Percentiles rank a stretch among this genome's conserved stretches.
phyloP scores from a whole-genome alignment of 2,113 vertebrate genomes.

The Pygathrix nemaeus region DNA sequence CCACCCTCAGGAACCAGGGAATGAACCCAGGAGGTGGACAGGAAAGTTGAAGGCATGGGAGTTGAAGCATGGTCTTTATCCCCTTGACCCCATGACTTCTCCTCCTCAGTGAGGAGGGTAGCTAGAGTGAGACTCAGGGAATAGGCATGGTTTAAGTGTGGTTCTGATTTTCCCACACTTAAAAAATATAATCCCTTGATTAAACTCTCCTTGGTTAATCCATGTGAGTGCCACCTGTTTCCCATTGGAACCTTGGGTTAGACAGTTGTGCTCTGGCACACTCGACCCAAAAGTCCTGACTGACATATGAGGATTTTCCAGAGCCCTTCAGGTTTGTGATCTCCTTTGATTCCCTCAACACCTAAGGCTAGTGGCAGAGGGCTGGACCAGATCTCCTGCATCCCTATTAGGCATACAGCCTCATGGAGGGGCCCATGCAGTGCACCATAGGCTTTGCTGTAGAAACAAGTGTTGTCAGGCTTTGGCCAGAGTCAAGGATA shows the following conservation, averaged over 20 bases:
- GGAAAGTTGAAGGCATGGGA: neutral
- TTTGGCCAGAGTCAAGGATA: slow-evolving; percentile 30
- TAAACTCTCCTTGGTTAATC: neutral
- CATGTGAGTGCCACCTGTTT: neutral
- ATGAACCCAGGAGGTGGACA: neutral
- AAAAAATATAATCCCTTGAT: neutral
- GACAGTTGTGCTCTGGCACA: neutral
- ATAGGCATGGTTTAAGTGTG: neutral
- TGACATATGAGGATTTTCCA: neutral
- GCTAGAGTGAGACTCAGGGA: neutral
- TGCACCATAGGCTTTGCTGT: neutral
- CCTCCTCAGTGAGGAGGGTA: neutral
- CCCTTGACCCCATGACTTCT: too few species aligned
- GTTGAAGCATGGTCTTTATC: neutral
- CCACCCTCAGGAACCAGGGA: neutral
- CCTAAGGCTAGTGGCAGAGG: neutral
- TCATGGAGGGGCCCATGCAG: rapidly evolving
- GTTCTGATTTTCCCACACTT: neutral
- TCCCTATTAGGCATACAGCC: neutral
- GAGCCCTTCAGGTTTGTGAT: neutral
- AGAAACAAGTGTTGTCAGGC: neutral
- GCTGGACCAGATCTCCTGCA: neutral
- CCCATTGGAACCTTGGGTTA: neutral
- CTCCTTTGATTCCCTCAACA: neutral
- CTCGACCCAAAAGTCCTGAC: neutral